Percentiles rank a stretch among this genome's conserved stretches.
phyloP scores from a whole-genome alignment of 2,888 invertebrate species.

The Asteroscopus sphinx region DNA sequence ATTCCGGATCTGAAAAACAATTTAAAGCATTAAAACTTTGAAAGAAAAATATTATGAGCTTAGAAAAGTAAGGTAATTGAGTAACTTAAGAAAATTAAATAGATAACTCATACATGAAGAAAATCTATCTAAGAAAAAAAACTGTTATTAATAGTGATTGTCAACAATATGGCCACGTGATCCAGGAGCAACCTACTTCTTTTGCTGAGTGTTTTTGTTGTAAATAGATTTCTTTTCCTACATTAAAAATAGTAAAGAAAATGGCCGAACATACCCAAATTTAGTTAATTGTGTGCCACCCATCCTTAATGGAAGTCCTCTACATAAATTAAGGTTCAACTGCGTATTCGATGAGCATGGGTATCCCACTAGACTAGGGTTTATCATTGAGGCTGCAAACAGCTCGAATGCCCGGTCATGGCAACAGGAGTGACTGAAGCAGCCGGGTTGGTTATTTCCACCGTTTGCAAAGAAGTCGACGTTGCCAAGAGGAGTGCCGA shows the following conservation, averaged over 20 bases:
- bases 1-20: constrained; percentile 69
- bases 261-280: constrained; percentile 61
- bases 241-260: not conserved
- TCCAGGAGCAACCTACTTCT: too few relatives aligned
- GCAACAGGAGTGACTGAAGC: constrained; percentile 66
- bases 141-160: too few relatives aligned
- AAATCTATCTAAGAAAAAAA: not conserved
- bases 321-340: constrained; percentile 65
- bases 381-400: constrained; percentile 66
- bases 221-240: not conserved
- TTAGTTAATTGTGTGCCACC: constrained; percentile 68
- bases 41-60: not conserved
- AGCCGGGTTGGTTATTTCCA: constrained; percentile 91
- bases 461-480: constrained; percentile 97
- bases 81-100: not conserved
- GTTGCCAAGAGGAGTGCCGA: constrained; percentile 93
- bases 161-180: too few relatives aligned
- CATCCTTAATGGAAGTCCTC: constrained; percentile 60
- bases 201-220: too few relatives aligned
- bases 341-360: constrained; percentile 62
- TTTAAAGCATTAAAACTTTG: not conserved
- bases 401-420: constrained; percentile 75
- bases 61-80: not conserved
- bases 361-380: constrained; percentile 61
- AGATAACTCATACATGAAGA: not conserved